Evolutionary conservation across 2,113 vertebrate species (phyloP).

Genomic region (Rhagologus leucostigma): DNA sequence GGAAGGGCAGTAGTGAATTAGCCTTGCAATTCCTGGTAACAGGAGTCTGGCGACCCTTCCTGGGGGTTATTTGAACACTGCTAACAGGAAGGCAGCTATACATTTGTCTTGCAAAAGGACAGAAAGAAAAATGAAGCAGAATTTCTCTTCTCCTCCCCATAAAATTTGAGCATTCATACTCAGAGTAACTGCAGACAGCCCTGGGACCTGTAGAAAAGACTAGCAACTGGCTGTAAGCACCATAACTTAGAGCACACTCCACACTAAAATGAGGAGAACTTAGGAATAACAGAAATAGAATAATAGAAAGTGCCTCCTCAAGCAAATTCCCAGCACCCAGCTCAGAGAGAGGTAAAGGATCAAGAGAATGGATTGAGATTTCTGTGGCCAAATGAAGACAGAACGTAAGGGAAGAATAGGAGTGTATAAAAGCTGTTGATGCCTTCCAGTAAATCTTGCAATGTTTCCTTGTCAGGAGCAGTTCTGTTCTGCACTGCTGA

Average conservation of each 20-base stretch:
- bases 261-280: background rate
- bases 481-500: background rate
- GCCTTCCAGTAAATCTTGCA: slow-evolving; percentile 7
- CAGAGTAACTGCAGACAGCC: background rate
- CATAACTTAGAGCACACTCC: background rate
- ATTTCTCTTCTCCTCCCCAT: background rate
- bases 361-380: background rate
- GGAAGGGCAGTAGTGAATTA: background rate
- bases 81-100: slow-evolving; percentile 18
- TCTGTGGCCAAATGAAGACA: background rate
- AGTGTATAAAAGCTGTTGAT: background rate
- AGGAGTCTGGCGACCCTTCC: background rate
- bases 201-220: slow-evolving; percentile 36
- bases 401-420: background rate
- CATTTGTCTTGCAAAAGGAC: slow-evolving; percentile 19
- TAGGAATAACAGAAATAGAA: background rate
- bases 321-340: background rate
- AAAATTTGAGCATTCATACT: slow-evolving; percentile 8
- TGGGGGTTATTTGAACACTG: slow-evolving; percentile 8
- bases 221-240: background rate
- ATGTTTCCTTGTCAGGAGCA: background rate
- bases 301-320: background rate
- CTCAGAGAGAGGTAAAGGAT: background rate
- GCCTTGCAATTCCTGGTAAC: background rate
- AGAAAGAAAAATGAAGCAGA: slow-evolving; percentile 11